Conservation (phyloP, 1,140 invertebrate species). For the Hermetia illucens region DNA sequence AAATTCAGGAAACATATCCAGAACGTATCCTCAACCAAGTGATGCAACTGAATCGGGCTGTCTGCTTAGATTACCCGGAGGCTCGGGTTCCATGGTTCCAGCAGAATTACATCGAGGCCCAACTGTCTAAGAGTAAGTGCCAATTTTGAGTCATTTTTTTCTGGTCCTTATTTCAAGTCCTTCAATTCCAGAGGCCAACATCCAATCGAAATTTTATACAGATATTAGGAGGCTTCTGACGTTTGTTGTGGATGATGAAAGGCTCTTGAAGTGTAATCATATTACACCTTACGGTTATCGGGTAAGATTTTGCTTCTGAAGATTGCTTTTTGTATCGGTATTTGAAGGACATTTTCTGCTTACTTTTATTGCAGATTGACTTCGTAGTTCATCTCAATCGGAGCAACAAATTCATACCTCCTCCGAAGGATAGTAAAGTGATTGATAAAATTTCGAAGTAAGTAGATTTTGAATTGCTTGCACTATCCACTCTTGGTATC, state of each 20-base stretch:
- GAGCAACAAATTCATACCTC: constrained; percentile 13
- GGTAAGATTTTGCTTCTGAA: constrained; percentile 3
- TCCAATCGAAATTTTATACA: constrained; percentile 10
- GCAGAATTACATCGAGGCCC: constrained; percentile 40
- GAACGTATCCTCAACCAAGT: constrained; percentile 34
- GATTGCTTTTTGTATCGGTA: background rate
- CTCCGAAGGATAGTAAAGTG: constrained; percentile 17
- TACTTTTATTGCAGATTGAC: constrained; percentile 16
- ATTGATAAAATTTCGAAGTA: constrained; percentile 26
- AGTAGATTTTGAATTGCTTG: background rate
- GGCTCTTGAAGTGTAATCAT: constrained; percentile 23
- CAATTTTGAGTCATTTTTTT: background rate
- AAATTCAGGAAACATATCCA: constrained; percentile 34
- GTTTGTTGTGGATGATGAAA: constrained; percentile 16
- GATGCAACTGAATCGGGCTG: constrained; percentile 45
- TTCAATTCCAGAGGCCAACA: constrained; percentile 14
- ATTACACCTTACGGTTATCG: constrained; percentile 27
- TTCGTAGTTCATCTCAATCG: constrained; percentile 28
- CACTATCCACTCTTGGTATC: too few species aligned
- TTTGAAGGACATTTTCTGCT: background rate
- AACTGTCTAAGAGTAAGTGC: constrained; percentile 21
- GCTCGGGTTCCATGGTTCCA: constrained; percentile 49
- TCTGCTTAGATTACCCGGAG: constrained; percentile 46
- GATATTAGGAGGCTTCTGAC: constrained; percentile 16
- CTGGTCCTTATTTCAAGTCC: too few species aligned